These are phyloP conservation scores for Paradoxurus hermaphroditus DNA, from an alignment of 2,113 vertebrate genomes.

Conservation along the genomic window DNA sequence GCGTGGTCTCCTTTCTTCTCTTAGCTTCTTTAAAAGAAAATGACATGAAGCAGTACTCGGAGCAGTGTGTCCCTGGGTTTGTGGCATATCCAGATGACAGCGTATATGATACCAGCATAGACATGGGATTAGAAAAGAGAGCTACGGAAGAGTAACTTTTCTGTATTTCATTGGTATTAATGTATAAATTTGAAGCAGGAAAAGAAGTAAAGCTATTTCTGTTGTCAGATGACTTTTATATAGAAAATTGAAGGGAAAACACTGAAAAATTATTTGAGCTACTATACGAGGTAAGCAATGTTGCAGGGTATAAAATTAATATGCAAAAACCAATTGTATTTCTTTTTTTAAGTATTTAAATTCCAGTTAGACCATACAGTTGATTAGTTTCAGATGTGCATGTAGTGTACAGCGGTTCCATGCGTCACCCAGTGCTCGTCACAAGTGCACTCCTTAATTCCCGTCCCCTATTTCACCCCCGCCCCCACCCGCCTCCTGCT, in stretches of 20 bases:
- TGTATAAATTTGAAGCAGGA: not conserved
- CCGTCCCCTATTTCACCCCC: rapidly evolving
- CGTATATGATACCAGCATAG: not conserved
- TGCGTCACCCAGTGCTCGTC: not conserved
- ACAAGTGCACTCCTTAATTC: not conserved
- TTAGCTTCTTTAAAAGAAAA: not conserved
- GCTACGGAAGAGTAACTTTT: not conserved
- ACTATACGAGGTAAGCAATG: not conserved
- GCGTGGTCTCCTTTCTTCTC: not conserved
- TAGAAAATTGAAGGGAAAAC: not conserved
- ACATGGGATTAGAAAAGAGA: not conserved
- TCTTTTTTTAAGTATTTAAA: not conserved
- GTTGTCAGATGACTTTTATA: not conserved
- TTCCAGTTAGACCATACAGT: not conserved
- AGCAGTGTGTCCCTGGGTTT: not conserved
- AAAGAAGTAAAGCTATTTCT: not conserved
- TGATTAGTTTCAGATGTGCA: not conserved
- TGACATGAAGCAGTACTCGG: not conserved
- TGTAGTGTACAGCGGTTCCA: rapidly evolving
- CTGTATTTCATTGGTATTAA: not conserved
- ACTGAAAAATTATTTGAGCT: not conserved
- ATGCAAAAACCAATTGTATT: not conserved
- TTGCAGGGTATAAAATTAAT: not conserved
- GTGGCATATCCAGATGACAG: not conserved
- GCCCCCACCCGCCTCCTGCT: not conserved